Evolutionary conservation across 2,797 vertebrate species (phyloP), one percentile per base, ranked within the genome.

Genomic region (Heterohyrax brucei): DNA sequence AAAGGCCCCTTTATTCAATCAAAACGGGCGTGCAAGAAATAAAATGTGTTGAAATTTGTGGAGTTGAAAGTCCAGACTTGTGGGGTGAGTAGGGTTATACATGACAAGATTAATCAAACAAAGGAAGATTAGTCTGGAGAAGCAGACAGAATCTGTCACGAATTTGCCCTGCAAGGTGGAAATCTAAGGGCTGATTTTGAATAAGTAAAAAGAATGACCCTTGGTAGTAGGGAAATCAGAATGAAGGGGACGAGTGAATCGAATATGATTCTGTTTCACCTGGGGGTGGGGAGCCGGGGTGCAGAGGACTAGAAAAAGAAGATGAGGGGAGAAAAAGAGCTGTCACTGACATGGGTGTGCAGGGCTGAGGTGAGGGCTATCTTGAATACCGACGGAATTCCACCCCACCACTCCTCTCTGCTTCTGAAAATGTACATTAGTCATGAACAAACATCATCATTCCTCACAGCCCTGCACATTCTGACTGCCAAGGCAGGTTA

Each of bases 401-500:
- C 44, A 2, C 12, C 2, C 70, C 13, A 4, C 13, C 56, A 56
- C 30, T 61, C 76, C 26, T 16, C 79, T 62, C 83, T 76, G 80
- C 18, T 39, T 88, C 75, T 61, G 46, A 79, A 91, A 94, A 66
- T 75, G 61, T 73, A 16, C 33, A 48, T 75, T 59, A 62, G 86
- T 80, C 62, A 30, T 53, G 76, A 89, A 93, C 59, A 70, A 81
- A 53, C 16, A 78, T 46, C 66, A 1, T 53, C 90, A 96, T 84
- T 96, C 86, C 88, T 16, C 59, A 76, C 46, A 92, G 70, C 5
- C 76, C 24, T 93, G 48, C 88, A 33, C 89, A 81, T 93, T 83
- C 94, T 79, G 92, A 96, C 82, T 89, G 87, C 93, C 95, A 90
- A 95, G 72, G 82, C 48, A 96, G 72, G 77, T 61, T 92, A 75